A percentile compares a stretch with the other conserved stretches of the same genome.
These are phyloP conservation scores for Pao palembangensis DNA, from an alignment of 2,113 vertebrate species.

Conservation along the genomic window DNA sequence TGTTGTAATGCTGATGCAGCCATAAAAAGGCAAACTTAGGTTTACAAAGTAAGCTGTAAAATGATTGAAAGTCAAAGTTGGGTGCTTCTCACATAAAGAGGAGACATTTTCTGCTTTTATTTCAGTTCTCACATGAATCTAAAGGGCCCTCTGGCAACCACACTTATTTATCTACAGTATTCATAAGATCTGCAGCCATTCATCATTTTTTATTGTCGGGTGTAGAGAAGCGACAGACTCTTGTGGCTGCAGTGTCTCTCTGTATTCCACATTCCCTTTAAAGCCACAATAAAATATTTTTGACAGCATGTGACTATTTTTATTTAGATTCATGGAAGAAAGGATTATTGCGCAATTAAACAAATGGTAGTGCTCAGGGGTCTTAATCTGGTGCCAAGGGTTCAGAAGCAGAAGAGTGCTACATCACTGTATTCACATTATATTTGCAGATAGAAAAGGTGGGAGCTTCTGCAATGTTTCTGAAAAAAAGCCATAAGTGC, in stretches of 20 bases:
- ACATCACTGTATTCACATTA: neutral
- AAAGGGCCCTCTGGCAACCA: conserved; percentile 8
- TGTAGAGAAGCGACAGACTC: conserved; percentile 31
- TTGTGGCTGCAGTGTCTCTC: conserved; percentile 13
- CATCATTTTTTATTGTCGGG: conserved; percentile 36
- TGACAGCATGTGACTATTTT: conserved; percentile 15
- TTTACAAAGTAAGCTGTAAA: too few relatives aligned
- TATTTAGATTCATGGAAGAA: conserved; percentile 27
- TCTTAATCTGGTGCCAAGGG: neutral
- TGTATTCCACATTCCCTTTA: conserved; percentile 21
- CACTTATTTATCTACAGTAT: conserved; percentile 16
- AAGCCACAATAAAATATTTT: conserved; percentile 22
- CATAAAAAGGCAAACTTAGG: neutral
- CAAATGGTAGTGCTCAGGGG: neutral
- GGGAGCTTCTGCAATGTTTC: neutral
- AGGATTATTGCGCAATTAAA: conserved; percentile 21
- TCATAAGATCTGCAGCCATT: conserved; percentile 29
- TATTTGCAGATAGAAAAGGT: neutral
- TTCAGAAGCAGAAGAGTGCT: neutral
- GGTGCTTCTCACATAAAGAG: too few relatives aligned
- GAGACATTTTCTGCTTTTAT: conserved; percentile 8
- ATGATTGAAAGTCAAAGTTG: too few relatives aligned
- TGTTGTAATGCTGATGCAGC: neutral
- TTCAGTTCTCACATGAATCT: conserved; percentile 22
- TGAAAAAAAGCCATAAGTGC: too few relatives aligned